Conservation (phyloP, 2,888 invertebrate species). For the Sphinx pinastri region DNA sequence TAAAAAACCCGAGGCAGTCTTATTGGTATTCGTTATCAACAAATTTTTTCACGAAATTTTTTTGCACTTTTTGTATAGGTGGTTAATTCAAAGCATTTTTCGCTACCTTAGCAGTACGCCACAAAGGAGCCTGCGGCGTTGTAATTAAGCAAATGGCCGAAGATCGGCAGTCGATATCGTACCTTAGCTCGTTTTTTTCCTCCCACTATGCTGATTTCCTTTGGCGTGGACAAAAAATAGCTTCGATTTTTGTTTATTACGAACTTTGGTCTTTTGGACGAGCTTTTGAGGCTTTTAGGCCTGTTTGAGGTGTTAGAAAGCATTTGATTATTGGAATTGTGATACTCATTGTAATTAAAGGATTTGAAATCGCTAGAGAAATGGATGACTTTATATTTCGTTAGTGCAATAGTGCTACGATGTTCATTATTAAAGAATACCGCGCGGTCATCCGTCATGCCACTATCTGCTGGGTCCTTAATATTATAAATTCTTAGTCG, state of each 20-base stretch:
- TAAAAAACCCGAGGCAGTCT: no score
- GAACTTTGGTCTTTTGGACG: not conserved
- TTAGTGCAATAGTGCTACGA: no score
- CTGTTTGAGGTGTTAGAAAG: no score
- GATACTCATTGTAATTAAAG: no score
- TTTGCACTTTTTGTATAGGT: not conserved
- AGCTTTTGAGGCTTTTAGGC: no score
- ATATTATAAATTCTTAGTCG: no score
- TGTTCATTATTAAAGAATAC: no score
- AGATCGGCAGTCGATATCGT: slow-evolving; percentile 49
- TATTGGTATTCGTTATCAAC: not conserved
- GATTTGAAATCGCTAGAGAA: no score
- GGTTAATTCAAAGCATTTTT: slow-evolving; percentile 22
- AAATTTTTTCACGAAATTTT: not conserved
- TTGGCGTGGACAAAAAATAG: slow-evolving; percentile 38
- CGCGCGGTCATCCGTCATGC: no score
- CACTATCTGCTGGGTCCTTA: no score
- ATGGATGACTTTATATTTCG: no score
- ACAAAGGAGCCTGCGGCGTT: slow-evolving; percentile 40
- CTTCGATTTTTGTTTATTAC: slow-evolving; percentile 5
- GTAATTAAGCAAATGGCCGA: slow-evolving; percentile 78
- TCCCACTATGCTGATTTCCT: slow-evolving; percentile 48
- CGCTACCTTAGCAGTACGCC: slow-evolving; percentile 9
- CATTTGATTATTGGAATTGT: no score
- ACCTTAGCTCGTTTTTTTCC: slow-evolving; percentile 39